Conservation (phyloP, 1,140 invertebrate species). For the Antheraea mylitta region DNA sequence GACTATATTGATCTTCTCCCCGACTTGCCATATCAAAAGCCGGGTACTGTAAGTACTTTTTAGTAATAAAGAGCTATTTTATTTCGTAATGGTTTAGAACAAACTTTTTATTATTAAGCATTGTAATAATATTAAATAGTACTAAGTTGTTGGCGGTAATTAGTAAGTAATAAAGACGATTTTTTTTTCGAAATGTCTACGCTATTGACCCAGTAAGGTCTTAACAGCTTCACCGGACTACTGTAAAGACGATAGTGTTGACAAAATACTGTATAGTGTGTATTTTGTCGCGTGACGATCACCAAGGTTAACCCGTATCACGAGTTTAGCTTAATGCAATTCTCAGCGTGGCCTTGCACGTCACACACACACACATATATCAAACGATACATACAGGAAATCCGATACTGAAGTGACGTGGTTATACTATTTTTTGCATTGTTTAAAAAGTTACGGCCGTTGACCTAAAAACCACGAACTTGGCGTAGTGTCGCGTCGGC, state of each 20-base stretch:
- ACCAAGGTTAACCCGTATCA: background rate
- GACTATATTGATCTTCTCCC: too few species aligned
- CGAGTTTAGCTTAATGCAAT: background rate
- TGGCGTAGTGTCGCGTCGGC: background rate
- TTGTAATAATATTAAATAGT: too few species aligned
- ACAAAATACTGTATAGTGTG: background rate
- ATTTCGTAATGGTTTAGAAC: too few species aligned
- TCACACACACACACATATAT: background rate
- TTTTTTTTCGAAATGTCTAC: too few species aligned
- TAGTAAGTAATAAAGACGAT: background rate
- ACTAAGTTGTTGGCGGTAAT: too few species aligned
- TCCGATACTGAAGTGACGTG: background rate
- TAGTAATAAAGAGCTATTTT: too few species aligned
- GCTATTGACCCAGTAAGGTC: too few species aligned
- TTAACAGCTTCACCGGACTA: too few species aligned
- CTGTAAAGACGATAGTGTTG: background rate
- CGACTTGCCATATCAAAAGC: too few species aligned
- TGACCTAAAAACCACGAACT: conserved; percentile 3
- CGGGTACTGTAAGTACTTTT: too few species aligned
- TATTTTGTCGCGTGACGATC: background rate
- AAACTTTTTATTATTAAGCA: too few species aligned
- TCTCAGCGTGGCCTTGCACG: background rate
- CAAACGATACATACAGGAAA: background rate
- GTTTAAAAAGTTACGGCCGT: background rate
- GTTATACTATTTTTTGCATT: background rate